A percentile compares a stretch with the other conserved stretches of the same genome.
These are phyloP conservation scores for Micromussa lordhowensis DNA, from an alignment of 92 coral and sea anemone species.

Conservation along the genomic window DNA sequence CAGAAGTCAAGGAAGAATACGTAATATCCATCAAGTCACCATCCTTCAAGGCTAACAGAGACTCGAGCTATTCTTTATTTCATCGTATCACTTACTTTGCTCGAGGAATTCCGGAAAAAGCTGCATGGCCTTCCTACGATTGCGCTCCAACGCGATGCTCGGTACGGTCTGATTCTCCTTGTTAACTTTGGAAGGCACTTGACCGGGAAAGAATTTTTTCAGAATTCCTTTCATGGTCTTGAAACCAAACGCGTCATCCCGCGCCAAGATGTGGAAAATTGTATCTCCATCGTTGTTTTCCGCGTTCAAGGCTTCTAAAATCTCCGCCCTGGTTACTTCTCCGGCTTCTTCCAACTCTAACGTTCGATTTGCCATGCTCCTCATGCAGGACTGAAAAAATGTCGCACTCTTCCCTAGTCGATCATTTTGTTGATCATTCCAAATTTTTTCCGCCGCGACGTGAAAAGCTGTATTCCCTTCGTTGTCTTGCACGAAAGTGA, in stretches of 20 bases:
- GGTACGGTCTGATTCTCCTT: conserved; percentile 43
- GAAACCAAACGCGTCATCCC: conserved; percentile 46
- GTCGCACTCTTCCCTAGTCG: conserved; percentile 17
- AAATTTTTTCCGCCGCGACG: conserved; percentile 48
- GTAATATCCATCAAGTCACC: neutral
- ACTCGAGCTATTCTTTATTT: neutral
- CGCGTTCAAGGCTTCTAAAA: conserved; percentile 8
- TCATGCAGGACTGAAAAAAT: conserved; percentile 34
- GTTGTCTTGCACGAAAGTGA: conserved; percentile 44
- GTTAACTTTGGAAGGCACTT: conserved; percentile 28
- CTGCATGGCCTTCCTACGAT: conserved; percentile 17
- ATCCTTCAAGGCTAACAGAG: neutral
- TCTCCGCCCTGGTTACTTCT: conserved; percentile 19
- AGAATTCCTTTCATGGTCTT: conserved; percentile 31
- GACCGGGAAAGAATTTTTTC: conserved; percentile 12
- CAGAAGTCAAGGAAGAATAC: neutral
- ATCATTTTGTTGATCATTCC: conserved; percentile 40
- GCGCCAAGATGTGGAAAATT: conserved; percentile 49
- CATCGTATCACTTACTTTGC: conserved; percentile 13
- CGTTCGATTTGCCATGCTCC: neutral
- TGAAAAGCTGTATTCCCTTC: conserved; percentile 59
- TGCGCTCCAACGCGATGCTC: conserved; percentile 31
- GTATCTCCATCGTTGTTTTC: conserved; percentile 43
- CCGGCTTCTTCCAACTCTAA: conserved; percentile 14
- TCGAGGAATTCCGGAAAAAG: conserved; percentile 35